Evolutionary conservation across 2,888 invertebrate genomes (phyloP).

Genomic region (Hirtodrosophila duncani): DNA sequence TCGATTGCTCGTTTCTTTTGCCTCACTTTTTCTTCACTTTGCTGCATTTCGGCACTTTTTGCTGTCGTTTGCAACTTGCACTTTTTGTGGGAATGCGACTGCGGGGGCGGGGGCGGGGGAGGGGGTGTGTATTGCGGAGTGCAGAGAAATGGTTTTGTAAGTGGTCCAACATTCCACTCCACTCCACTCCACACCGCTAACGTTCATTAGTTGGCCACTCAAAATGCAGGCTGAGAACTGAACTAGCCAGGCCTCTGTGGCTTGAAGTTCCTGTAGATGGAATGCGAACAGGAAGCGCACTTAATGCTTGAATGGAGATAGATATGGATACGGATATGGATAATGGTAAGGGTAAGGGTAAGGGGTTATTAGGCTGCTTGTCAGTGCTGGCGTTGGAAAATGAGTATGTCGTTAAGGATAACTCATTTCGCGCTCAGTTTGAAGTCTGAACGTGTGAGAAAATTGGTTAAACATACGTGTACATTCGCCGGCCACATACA

Average conservation of each 20-base stretch:
- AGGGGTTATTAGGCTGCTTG: no score
- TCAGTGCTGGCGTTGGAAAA: no score
- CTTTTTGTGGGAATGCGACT: conserved; percentile 32
- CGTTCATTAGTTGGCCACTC: conserved; percentile 44
- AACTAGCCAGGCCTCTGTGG: not conserved
- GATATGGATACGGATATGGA: not conserved
- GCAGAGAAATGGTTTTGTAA: no score
- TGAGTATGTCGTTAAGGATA: no score
- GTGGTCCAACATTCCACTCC: no score
- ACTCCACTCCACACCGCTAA: no score
- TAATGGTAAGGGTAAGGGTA: not conserved
- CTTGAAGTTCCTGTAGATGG: no score
- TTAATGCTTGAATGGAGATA: conserved; percentile 30
- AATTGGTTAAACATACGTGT: no score
- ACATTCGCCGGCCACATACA: no score
- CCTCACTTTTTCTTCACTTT: conserved; percentile 1
- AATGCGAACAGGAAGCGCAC: conserved; percentile 36
- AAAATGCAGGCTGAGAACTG: not conserved
- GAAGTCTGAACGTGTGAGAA: no score
- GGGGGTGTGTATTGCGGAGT: not conserved
- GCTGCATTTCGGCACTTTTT: conserved; percentile 24
- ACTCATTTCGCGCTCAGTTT: no score
- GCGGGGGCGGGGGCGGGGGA: not conserved
- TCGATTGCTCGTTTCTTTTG: conserved; percentile 11
- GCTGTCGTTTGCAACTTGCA: conserved; percentile 45